These are phyloP conservation scores for Drosophila tristis DNA, from an alignment of 1,140 invertebrate genomes.

Conservation along the genomic window DNA sequence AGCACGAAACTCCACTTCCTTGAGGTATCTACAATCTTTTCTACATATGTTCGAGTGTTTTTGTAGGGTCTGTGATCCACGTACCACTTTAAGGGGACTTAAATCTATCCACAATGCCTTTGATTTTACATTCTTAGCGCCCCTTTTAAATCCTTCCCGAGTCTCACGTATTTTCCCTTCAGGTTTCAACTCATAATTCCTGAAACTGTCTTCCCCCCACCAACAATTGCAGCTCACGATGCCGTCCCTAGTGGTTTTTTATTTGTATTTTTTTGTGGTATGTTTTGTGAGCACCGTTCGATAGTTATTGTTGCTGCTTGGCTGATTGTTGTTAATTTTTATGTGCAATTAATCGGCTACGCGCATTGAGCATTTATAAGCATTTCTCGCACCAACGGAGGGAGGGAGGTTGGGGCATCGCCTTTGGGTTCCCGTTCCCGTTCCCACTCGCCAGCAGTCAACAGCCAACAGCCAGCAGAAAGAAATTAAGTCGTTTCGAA, in stretches of 20 bases:
- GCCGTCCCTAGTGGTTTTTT: slow-evolving; percentile 8
- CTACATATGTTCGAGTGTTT: too few relatives aligned
- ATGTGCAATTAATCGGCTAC: slow-evolving; percentile 81
- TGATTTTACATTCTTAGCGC: too few relatives aligned
- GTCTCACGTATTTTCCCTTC: too few relatives aligned
- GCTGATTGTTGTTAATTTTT: slow-evolving; percentile 79
- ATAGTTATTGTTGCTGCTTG: slow-evolving; percentile 30
- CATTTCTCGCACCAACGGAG: slow-evolving; percentile 60
- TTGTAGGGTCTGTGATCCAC: too few relatives aligned
- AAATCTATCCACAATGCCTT: too few relatives aligned
- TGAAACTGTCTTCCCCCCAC: too few relatives aligned
- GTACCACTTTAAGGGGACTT: too few relatives aligned
- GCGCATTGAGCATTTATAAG: slow-evolving; percentile 81
- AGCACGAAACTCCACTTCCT: too few relatives aligned
- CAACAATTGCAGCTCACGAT: slow-evolving; percentile 8
- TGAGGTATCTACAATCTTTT: too few relatives aligned
- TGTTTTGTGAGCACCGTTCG: slow-evolving; percentile 17
- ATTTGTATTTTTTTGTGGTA: neutral
- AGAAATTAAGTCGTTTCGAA: slow-evolving; percentile 79
- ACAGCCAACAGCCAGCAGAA: slow-evolving; percentile 8
- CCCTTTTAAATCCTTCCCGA: too few relatives aligned
- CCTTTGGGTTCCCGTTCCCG: neutral
- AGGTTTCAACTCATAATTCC: too few relatives aligned
- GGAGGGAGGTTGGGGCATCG: neutral
- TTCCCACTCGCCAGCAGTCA: slow-evolving; percentile 10